Evolutionary conservation across 2,888 invertebrate genomes (phyloP), one percentile per base, ranked within the genome.

Genomic region (Papilio elwesi): DNA sequence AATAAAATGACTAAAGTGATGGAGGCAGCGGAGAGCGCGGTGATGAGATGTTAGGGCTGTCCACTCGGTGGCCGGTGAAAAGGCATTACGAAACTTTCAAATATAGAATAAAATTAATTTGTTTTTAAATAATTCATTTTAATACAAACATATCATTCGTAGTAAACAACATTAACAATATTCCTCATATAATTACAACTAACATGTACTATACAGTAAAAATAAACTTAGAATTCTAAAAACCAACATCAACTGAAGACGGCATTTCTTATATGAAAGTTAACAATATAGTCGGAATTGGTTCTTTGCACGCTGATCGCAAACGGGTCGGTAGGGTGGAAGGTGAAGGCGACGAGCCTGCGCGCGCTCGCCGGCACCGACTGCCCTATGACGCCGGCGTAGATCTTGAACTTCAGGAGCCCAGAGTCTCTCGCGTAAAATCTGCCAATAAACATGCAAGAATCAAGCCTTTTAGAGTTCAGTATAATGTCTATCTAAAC

Each of bases 301-400:
- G 98, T 97, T 80, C 98, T 95, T 87, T 99, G 99, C 10, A 99
- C 98, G 82, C 98, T 98, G 77, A 99, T 98, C 10, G 98, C 97
- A 90, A 99, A 98, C 0, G 99, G 99, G 90, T 99, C 98, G 13
- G 96, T 97, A 0, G 99, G 99, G 91, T 99, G 99, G 89, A 98
- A 99, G 11, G 98, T 98, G 86, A 98, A 99, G 16, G 99, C 98
- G 7, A 98, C 98, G 13, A 99, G 94, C 78, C 98, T 94, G 78
- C 98, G 93, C 12, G 97, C 94, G 79, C 96, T 94, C 9, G 96
- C 95, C 11, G 96, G 95, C 43, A 95, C 94, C 11, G 95, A 95
- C 85, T 96, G 95, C 0, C 96, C 97, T 95, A 79, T 96, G 95
- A 94, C 97, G 48, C 98, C 95, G 0, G 97, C 97, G 90, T 97